Percentiles rank a stretch among this genome's conserved stretches.
phyloP scores from a whole-genome alignment of 2,113 vertebrate species.

The Ptilonorhynchus violaceus region DNA sequence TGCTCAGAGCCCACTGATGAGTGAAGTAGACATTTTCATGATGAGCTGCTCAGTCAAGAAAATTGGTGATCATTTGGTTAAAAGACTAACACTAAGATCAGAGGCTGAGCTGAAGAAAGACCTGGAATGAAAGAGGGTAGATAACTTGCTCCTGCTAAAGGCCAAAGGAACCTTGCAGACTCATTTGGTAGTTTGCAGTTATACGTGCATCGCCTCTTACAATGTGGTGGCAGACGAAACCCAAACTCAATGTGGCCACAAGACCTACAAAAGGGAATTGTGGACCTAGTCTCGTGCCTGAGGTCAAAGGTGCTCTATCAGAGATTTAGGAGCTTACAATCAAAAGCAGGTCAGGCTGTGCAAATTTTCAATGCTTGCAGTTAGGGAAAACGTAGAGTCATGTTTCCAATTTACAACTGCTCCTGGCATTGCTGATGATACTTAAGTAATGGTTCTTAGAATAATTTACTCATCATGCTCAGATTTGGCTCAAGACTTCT shows the following conservation, averaged over 20 bases:
- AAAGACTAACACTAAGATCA: not conserved
- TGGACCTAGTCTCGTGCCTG: not conserved
- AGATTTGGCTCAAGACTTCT: not conserved
- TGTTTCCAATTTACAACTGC: not conserved
- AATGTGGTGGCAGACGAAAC: not conserved
- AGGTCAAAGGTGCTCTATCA: not conserved
- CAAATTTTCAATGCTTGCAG: not conserved
- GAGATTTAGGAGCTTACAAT: not conserved
- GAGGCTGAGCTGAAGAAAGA: not conserved
- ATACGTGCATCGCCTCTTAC: not conserved
- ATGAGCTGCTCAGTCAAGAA: not conserved
- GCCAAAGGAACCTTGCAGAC: not conserved
- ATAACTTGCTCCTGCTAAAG: not conserved
- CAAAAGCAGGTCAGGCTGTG: not conserved
- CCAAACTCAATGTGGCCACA: not conserved
- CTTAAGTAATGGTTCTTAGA: not conserved
- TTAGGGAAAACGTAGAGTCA: not conserved
- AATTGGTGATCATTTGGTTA: not conserved
- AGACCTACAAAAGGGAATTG: not conserved
- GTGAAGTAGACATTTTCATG: not conserved
- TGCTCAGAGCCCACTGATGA: not conserved
- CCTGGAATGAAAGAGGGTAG: not conserved
- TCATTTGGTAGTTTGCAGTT: not conserved
- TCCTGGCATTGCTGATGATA: not conserved
- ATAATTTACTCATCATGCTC: constrained; percentile 1